Evolutionary conservation across 1,140 invertebrate genomes (phyloP).

Genomic region (Geopemphigus sp.): DNA sequence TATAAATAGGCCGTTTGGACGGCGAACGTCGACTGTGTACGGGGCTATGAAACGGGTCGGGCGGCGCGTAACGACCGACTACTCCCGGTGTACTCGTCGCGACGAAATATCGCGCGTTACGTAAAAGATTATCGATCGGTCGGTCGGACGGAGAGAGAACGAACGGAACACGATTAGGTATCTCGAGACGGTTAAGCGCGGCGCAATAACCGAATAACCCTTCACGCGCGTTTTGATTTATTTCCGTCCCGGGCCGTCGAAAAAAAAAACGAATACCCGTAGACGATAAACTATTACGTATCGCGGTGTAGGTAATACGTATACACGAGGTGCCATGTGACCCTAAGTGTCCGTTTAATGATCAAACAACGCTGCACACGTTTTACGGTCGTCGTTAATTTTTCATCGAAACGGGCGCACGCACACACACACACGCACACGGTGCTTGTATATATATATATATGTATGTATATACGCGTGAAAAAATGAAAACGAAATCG

Average conservation of each 20-base stretch:
- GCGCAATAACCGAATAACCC: neutral
- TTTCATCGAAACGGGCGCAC: neutral
- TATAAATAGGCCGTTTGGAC: too few species aligned
- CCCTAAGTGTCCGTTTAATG: neutral
- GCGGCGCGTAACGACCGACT: too few species aligned
- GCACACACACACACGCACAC: too few species aligned
- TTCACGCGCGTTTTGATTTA: constrained; percentile 14
- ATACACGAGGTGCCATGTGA: neutral
- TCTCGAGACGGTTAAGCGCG: constrained; percentile 1
- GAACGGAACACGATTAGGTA: neutral
- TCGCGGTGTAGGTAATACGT: too few species aligned
- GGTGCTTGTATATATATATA: too few species aligned
- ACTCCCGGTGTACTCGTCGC: too few species aligned
- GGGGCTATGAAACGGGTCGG: too few species aligned
- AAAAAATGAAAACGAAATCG: constrained; percentile 5
- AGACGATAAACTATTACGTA: neutral
- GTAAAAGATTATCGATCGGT: too few species aligned
- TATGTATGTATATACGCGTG: neutral
- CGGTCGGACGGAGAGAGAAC: too few species aligned
- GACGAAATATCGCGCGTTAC: too few species aligned
- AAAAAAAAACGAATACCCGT: neutral
- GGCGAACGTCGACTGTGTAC: too few species aligned
- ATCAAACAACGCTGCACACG: neutral
- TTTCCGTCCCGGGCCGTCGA: constrained; percentile 16
- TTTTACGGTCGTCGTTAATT: neutral